Base-by-base conservation (phyloP, 2,888 invertebrate genomes). In the Incurvaria masculella region DNA sequence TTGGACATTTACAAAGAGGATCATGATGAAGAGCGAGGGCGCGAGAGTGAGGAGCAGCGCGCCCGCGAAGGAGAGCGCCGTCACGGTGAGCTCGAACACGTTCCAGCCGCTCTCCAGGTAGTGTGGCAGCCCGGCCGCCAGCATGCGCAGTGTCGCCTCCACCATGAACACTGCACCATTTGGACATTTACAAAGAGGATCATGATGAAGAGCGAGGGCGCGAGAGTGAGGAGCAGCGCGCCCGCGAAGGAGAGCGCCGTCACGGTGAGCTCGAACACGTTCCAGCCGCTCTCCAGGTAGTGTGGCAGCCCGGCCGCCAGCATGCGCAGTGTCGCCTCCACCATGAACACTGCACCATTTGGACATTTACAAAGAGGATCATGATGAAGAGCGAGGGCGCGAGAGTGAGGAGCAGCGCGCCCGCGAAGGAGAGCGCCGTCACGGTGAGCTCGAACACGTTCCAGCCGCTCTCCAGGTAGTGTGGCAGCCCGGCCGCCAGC, bases 61-160 rank as follows among this genome's bases (percentile, higher is more conserved):
- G 0, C 90, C 90, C 51, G 85, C 67, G 5, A 88, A 62, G 1
- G 86, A 85, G 54, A 85, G 74, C 53, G 89, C 59, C 0, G 89
- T 88, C 4, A 87, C 87, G 47, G 82, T 76, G 44, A 89, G 66
- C 64, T 91, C 92, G 65, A 87, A 93, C 56, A 89, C 81, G 66
- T 94, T 93, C 94, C 94, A 94, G 1, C 91, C 91, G 40, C 89
- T 89, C 52, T 85, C 83, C 51, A 91, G 81, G 63, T 93, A 93
- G 51, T 83, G 81, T 3, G 70, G 62, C 55, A 87, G 79, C 2
- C 93, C 93, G 33, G 86, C 69, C 1, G 88, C 89, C 59, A 89
- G 71, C 56, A 91, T 83, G 58, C 90, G 88, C 2, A 90, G 69
- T 0, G 81, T 63, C 1, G 88, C 89, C 71, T 94, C 94, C 2